phyloP scores from a whole-genome alignment of 2,113 vertebrate genomes.

The Neoarius graeffei region DNA sequence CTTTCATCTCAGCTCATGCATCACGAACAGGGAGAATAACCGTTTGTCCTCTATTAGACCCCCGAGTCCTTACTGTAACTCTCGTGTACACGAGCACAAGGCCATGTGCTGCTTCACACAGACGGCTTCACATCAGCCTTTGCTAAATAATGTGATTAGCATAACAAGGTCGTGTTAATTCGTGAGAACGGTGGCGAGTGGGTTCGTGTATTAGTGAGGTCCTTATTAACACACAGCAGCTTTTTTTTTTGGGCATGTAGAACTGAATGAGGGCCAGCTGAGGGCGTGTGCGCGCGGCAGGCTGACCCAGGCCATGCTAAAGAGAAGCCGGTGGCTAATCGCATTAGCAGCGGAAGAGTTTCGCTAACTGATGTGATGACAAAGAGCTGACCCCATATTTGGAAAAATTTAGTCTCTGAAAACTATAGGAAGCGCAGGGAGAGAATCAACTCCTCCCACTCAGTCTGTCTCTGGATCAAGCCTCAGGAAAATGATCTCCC shows the following conservation, averaged over 20 bases:
- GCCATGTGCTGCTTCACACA: background rate
- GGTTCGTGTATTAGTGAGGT: slow-evolving; percentile 10
- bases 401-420: background rate
- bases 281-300: background rate
- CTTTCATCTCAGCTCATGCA: background rate
- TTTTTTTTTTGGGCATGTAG: background rate
- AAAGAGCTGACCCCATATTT: background rate
- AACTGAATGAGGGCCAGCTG: slow-evolving; percentile 45
- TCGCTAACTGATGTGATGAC: background rate
- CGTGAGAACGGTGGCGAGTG: slow-evolving; percentile 1
- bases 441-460: background rate
- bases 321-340: slow-evolving; percentile 26
- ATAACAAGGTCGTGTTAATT: slow-evolving; percentile 38
- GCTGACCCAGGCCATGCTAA: slow-evolving; percentile 27
- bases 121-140: slow-evolving; percentile 1
- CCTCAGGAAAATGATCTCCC: background rate
- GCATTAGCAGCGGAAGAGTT: slow-evolving; percentile 38
- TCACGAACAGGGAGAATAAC: background rate
- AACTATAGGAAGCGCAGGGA: background rate
- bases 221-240: slow-evolving; percentile 23
- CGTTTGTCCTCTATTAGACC: slow-evolving; percentile 26
- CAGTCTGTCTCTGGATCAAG: background rate
- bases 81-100: background rate
- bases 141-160: slow-evolving; percentile 36
- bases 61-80: background rate